These are phyloP conservation scores for Chelon labrosus DNA, from an alignment of 2,797 vertebrate species.

Conservation along the genomic window DNA sequence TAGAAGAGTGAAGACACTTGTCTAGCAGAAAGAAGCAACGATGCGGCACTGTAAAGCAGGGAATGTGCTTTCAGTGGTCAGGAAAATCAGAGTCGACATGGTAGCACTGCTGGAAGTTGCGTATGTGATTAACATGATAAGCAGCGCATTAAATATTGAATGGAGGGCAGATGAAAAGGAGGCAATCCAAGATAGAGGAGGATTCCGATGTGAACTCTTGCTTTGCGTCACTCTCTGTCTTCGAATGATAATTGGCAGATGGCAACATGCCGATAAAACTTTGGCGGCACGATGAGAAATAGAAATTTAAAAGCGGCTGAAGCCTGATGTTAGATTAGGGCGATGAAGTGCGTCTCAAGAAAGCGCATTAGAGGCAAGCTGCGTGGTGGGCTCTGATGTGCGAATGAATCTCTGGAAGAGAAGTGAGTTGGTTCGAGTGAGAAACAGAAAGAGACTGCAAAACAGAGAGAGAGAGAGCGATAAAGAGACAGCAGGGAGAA, in stretches of 20 bases:
- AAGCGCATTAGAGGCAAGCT: slow-evolving; percentile 6
- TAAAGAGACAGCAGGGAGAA: slow-evolving; percentile 41
- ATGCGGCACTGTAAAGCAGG: slow-evolving; percentile 1
- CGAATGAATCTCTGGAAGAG: slow-evolving; percentile 2
- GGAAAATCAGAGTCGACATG: slow-evolving; percentile 4
- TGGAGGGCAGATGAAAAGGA: neutral
- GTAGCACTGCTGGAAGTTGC: slow-evolving; percentile 9
- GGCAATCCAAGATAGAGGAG: slow-evolving; percentile 22
- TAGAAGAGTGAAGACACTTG: slow-evolving; percentile 19
- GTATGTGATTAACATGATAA: slow-evolving; percentile 53
- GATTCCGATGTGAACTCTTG: slow-evolving; percentile 17
- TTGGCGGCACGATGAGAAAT: slow-evolving; percentile 17
- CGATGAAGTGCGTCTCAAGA: slow-evolving; percentile 24
- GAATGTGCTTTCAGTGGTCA: slow-evolving; percentile 4
- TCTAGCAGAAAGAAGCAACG: neutral
- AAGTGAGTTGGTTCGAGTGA: slow-evolving; percentile 9
- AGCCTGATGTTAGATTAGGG: slow-evolving; percentile 34
- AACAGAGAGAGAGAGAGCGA: slow-evolving; percentile 12
- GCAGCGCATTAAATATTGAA: slow-evolving; percentile 49
- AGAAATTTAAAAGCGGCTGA: slow-evolving; percentile 13
- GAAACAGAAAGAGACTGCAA: slow-evolving; percentile 3
- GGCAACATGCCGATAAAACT: slow-evolving; percentile 31
- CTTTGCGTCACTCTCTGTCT: slow-evolving; percentile 28
- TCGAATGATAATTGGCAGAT: slow-evolving; percentile 32
- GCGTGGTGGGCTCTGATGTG: slow-evolving; percentile 15